phyloP scores from a whole-genome alignment of 1,140 invertebrate genomes.

The Heterodera carotae region DNA sequence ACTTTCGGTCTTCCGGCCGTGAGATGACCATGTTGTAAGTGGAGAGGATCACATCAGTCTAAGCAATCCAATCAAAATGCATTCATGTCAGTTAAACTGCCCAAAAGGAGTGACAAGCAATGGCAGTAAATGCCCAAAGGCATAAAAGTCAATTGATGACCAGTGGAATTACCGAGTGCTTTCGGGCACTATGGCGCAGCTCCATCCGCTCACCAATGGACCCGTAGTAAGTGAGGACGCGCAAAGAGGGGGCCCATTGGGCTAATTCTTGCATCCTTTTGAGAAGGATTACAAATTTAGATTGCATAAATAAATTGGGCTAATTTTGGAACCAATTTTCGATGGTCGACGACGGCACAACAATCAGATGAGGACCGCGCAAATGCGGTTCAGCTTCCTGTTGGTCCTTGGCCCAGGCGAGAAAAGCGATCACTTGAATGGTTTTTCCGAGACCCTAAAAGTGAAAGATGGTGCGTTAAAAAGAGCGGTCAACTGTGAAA shows the following conservation, averaged over 20 bases:
- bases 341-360: constrained; percentile 60
- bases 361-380: constrained; percentile 54
- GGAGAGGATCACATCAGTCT: constrained; percentile 55
- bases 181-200: constrained; percentile 38
- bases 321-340: constrained; percentile 50
- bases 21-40: constrained; percentile 71
- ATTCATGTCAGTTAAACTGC: constrained; percentile 25
- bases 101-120: no score
- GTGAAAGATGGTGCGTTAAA: constrained; percentile 20
- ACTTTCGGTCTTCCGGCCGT: constrained; percentile 81
- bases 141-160: no score
- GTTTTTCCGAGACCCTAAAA: constrained; percentile 58
- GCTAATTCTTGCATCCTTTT: constrained; percentile 47
- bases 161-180: constrained; percentile 41
- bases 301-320: no score
- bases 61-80: background rate
- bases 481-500: no score
- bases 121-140: no score
- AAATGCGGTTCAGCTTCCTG: constrained; percentile 10
- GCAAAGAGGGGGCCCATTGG: constrained; percentile 56
- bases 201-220: constrained; percentile 49
- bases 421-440: constrained; percentile 60
- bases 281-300: no score
- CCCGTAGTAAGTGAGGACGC: constrained; percentile 52
- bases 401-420: constrained; percentile 52